A percentile compares a stretch with the other conserved stretches of the same genome.
These are phyloP conservation scores for Onychostoma macrolepis DNA, from an alignment of 2,113 vertebrate genomes.

Conservation along the genomic window DNA sequence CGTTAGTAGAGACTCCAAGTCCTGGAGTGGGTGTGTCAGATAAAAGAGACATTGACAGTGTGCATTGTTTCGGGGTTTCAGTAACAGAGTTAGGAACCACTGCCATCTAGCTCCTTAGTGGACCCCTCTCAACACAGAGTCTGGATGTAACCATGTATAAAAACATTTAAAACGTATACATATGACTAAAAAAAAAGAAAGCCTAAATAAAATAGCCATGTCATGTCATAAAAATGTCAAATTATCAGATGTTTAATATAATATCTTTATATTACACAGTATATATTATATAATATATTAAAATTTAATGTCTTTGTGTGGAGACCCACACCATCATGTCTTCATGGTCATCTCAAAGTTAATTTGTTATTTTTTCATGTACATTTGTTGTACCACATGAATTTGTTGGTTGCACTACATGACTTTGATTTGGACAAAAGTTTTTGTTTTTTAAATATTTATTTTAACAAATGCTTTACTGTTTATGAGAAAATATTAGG, in stretches of 20 bases:
- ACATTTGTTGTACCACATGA: background rate
- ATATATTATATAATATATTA: too few relatives aligned
- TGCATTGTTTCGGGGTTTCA: background rate
- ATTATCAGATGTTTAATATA: background rate
- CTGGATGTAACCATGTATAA: background rate
- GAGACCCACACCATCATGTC: background rate
- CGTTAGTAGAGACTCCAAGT: conserved; percentile 6
- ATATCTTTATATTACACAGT: too few relatives aligned
- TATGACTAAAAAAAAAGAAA: background rate
- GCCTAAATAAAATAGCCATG: background rate
- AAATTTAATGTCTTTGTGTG: too few relatives aligned
- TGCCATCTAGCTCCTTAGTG: background rate
- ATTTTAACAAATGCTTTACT: background rate
- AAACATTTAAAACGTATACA: background rate
- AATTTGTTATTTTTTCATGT: too few relatives aligned
- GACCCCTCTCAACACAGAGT: background rate
- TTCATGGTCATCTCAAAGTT: background rate
- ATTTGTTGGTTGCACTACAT: background rate
- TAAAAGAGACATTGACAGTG: background rate
- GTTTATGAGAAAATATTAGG: background rate
- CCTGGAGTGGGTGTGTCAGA: background rate
- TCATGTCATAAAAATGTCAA: background rate
- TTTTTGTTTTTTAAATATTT: background rate
- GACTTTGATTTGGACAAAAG: background rate
- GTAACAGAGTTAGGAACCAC: background rate